Conservation (phyloP, 2,113 vertebrate genomes). For the Tauraco erythrolophus region DNA sequence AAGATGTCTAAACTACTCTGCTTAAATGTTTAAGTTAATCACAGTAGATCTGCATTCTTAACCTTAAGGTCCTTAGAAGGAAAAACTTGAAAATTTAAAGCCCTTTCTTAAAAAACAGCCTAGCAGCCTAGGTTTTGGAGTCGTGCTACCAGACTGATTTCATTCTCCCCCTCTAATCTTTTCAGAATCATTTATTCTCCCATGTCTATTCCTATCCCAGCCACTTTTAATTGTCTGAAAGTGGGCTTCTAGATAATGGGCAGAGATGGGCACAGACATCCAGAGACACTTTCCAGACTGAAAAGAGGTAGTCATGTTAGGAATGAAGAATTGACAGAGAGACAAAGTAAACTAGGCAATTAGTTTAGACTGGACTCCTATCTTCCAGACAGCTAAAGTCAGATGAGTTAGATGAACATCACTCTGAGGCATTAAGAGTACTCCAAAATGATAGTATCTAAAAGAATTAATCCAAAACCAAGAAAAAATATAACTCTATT, state of each 20-base stretch:
- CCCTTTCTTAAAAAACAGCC: not conserved
- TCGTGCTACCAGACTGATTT: not conserved
- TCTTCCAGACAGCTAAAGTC: not conserved
- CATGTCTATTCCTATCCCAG: not conserved
- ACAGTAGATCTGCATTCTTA: not conserved
- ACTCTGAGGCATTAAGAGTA: not conserved
- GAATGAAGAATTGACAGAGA: not conserved
- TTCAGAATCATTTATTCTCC: not conserved
- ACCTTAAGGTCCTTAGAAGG: not conserved
- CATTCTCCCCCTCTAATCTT: not conserved
- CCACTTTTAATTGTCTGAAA: not conserved
- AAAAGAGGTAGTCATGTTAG: not conserved
- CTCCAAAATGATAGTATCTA: not conserved
- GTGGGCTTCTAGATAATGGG: not conserved
- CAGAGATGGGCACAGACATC: not conserved
- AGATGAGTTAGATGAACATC: not conserved
- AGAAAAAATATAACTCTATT: not conserved
- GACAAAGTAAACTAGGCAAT: not conserved
- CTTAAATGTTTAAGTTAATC: constrained; percentile 10
- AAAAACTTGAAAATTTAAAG: not conserved
- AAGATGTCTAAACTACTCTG: not conserved
- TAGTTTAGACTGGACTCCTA: not conserved
- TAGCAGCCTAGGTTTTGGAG: not conserved
- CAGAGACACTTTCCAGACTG: not conserved
- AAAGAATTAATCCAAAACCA: not conserved